Evolutionary conservation across 2,113 vertebrate species (phyloP), one percentile per base, ranked within the genome.

Genomic region (Leptobrachium ailaonicum): DNA sequence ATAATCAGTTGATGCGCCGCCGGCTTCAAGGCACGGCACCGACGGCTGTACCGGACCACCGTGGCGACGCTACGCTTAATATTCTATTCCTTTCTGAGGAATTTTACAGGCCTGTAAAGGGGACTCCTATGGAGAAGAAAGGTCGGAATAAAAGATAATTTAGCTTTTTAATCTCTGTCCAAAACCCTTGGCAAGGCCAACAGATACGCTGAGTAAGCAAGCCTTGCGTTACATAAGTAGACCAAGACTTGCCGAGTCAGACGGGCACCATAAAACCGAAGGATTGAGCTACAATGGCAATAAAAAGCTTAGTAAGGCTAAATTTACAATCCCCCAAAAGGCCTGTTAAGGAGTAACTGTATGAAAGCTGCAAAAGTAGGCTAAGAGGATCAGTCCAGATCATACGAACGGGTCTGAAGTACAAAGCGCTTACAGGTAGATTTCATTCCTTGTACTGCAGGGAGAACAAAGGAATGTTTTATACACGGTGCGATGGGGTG

Each of bases 231-330:
- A 53, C 45, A 47, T 5, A 66, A 56, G 77, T 60, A 79, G 77
- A 79, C 60, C 77, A 20, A n/a, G 42, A 41, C 78, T 66, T 42
- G 71, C 78, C 3, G 71, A 69, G 79, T 81, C 79, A 75, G 72
- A 72, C 69, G 79, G 79, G 79, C 79, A 75, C 50, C 67, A 81
- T 81, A 81, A 81, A 81, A 81, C 72, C 7, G 54, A 75, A 50
- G 79, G 20, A 81, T 75, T 67, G 71, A 60, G 53, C 64, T 75
- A 67, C 50, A 68, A 68, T 80, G 71, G 78, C 78, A 58, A 75
- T 75, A 81, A 75, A 81, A 60, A 62, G 58, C 72, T 81, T 81
- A 81, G 79, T 68, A 69, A 69, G 79, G 75, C 79, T 69, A 75
- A 81, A 75, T 81, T 81, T 75, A 60, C 71, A 50, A 50, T 3